phyloP scores from a whole-genome alignment of 2,888 invertebrate species.

The Megamerina dolium region DNA sequence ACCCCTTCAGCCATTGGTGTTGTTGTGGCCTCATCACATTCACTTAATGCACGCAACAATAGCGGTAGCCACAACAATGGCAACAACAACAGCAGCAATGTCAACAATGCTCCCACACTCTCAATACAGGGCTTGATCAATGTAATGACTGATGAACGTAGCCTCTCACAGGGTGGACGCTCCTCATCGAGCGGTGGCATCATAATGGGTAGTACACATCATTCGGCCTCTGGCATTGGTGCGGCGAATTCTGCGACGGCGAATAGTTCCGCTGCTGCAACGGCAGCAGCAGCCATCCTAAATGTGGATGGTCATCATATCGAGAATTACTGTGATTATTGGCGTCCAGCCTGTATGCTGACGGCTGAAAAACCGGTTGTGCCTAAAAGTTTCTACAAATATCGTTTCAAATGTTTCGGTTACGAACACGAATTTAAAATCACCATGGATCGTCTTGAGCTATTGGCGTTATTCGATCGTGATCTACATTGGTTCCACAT shows the following conservation, averaged over 20 bases:
- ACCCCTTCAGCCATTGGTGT: constrained; percentile 24
- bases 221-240: constrained; percentile 8
- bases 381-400: constrained; percentile 48
- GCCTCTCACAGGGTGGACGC: constrained; percentile 21
- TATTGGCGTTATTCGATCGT: constrained; percentile 88
- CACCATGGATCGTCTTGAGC: constrained; percentile 84
- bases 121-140: constrained; percentile 41
- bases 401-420: constrained; percentile 43
- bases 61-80: too few species aligned
- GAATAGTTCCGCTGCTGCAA: background rate
- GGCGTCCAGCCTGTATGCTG: constrained; percentile 44
- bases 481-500: constrained; percentile 73
- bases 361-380: constrained; percentile 39
- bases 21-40: constrained; percentile 26
- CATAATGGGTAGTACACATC: constrained; percentile 1
- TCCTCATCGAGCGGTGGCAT: too few species aligned
- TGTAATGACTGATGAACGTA: constrained; percentile 35
- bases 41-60: constrained; percentile 22
- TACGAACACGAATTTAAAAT: constrained; percentile 58
- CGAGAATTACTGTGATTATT: constrained; percentile 45
- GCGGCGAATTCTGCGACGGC: constrained; percentile 12
- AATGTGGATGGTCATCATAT: constrained; percentile 40
- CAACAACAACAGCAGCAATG: too few species aligned
- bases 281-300: constrained; percentile 31
- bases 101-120: constrained; percentile 28